Percentiles rank a stretch among this genome's conserved stretches.
Conservation (phyloP, 2,113 vertebrate genomes). For the Sporophila hypoxantha region DNA sequence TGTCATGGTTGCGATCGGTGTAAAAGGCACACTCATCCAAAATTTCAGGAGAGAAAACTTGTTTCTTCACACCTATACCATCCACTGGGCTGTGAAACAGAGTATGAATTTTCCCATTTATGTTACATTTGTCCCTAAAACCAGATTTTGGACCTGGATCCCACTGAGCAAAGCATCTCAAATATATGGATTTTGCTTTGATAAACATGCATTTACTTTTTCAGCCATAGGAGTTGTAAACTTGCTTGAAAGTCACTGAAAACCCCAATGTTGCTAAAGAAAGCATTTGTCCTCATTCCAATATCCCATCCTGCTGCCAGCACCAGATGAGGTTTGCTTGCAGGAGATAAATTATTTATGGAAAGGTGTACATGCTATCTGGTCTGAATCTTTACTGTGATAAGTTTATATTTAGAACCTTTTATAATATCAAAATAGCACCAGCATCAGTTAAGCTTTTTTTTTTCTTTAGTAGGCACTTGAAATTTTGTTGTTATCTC, state of each 20-base stretch:
- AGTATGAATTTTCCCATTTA: neutral
- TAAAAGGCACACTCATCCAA: neutral
- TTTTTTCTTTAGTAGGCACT: neutral
- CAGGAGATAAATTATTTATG: neutral
- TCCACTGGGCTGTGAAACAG: neutral
- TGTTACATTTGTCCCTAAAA: neutral
- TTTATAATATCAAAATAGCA: neutral
- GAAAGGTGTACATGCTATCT: neutral
- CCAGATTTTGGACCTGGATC: neutral
- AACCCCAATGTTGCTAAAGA: neutral
- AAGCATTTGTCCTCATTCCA: neutral
- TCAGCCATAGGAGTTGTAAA: neutral
- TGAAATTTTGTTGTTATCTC: neutral
- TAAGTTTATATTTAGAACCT: neutral
- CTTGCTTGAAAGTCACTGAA: neutral
- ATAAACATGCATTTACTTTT: neutral
- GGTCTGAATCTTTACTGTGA: neutral
- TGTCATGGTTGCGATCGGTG: fast-evolving
- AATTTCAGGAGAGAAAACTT: neutral
- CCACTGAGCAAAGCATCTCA: neutral
- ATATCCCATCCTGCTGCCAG: neutral
- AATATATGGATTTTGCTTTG: neutral
- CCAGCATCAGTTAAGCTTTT: neutral
- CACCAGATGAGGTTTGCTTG: neutral
- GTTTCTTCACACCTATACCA: neutral